A percentile compares a stretch with the other conserved stretches of the same genome.
Evolutionary conservation across 2,797 vertebrate genomes (phyloP).

Genomic region (Cuniculus paca): DNA sequence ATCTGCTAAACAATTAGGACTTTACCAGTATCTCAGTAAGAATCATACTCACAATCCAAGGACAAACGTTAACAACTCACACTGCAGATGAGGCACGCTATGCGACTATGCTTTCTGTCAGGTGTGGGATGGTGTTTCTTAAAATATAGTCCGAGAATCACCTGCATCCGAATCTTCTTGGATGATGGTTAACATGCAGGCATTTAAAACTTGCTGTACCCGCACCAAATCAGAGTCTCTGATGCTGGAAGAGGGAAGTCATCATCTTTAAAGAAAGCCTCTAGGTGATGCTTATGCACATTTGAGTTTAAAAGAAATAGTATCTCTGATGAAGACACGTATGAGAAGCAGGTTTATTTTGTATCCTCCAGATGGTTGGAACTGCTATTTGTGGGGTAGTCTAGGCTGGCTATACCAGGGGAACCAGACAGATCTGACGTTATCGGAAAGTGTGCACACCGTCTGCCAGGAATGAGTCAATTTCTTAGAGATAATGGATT

Average conservation of each 20-base stretch:
- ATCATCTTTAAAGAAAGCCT: not conserved
- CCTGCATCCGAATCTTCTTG: not conserved
- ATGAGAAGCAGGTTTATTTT: slow-evolving; percentile 68
- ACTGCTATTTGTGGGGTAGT: slow-evolving; percentile 64
- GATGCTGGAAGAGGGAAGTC: not conserved
- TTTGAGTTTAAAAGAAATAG: not conserved
- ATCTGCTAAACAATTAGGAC: not conserved
- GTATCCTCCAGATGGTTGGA: slow-evolving; percentile 66
- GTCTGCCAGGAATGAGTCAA: slow-evolving; percentile 75
- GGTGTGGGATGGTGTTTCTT: not conserved
- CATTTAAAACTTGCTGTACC: not conserved
- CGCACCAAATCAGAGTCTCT: not conserved
- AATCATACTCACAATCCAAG: not conserved
- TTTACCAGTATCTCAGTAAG: not conserved
- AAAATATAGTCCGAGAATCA: not conserved
- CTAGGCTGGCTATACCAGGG: slow-evolving; percentile 51
- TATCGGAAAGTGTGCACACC: slow-evolving; percentile 68
- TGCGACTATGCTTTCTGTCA: not conserved
- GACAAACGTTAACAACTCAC: not conserved
- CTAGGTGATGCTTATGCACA: slow-evolving; percentile 28
- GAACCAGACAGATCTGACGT: slow-evolving; percentile 73
- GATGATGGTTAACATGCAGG: not conserved
- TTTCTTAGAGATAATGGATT: slow-evolving; percentile 75
- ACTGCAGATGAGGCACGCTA: not conserved
- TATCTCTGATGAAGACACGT: slow-evolving; percentile 48